Conservation (phyloP, 2,113 vertebrate species). For the Archocentrus centrarchus region DNA sequence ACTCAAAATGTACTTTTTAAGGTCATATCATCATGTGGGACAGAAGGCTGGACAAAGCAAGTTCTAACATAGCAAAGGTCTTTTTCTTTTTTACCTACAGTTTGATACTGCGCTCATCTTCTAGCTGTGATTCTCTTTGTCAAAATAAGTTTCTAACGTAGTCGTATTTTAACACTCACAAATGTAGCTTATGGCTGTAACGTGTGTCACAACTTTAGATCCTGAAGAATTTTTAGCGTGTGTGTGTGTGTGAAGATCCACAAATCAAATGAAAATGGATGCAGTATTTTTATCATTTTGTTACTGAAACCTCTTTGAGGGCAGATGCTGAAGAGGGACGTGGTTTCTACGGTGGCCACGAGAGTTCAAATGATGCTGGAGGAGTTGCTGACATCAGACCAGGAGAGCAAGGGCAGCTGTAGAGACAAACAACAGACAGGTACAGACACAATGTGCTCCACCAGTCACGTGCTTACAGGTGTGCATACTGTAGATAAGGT, state of each 20-base stretch:
- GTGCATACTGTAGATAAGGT: neutral
- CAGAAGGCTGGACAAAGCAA: no score
- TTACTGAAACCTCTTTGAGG: neutral
- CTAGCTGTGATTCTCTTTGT: no score
- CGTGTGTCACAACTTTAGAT: no score
- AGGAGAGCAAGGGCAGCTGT: constrained; percentile 53
- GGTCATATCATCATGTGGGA: no score
- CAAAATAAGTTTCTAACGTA: no score
- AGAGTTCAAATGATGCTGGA: constrained; percentile 93
- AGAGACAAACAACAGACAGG: constrained; percentile 41
- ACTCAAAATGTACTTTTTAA: no score
- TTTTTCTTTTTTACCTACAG: no score
- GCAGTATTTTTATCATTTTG: neutral
- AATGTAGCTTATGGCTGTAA: no score
- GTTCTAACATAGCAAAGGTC: no score
- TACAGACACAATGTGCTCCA: constrained; percentile 9
- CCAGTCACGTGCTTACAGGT: neutral
- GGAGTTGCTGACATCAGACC: constrained; percentile 84
- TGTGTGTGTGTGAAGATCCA: neutral
- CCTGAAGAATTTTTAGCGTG: no score
- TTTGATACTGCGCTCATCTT: no score
- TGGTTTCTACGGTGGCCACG: constrained; percentile 88
- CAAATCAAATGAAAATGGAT: neutral
- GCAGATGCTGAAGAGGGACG: constrained; percentile 92
- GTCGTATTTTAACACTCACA: no score